Evolutionary conservation across 2,888 invertebrate genomes (phyloP).

Genomic region (Rhagonycha lutea): DNA sequence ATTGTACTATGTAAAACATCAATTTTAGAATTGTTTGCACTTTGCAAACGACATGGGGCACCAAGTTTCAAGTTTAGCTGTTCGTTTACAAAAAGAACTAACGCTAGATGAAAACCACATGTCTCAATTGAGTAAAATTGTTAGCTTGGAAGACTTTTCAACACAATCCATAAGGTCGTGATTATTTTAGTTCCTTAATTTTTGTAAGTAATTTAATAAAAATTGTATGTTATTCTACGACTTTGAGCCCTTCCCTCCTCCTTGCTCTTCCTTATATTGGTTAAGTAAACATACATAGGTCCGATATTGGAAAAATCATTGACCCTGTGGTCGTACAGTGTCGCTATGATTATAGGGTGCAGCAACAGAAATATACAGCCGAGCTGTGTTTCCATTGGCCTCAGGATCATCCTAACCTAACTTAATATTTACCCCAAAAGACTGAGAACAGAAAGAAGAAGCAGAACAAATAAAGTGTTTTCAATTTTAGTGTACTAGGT

Average conservation of each 20-base stretch:
- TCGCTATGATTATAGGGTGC: too few relatives aligned
- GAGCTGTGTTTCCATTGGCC: too few relatives aligned
- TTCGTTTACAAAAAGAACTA: conserved; percentile 48
- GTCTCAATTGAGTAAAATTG: conserved; percentile 56
- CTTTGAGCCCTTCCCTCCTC: neutral
- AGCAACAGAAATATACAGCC: too few relatives aligned
- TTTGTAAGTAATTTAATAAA: neutral
- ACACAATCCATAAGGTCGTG: neutral
- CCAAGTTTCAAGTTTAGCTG: conserved; percentile 52
- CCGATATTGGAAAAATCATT: too few relatives aligned
- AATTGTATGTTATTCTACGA: neutral
- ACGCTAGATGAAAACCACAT: conserved; percentile 58
- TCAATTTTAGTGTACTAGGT: too few relatives aligned
- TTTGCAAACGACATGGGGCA: conserved; percentile 64
- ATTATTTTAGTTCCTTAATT: neutral
- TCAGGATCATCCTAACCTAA: too few relatives aligned
- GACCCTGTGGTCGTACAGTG: too few relatives aligned
- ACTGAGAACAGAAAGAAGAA: too few relatives aligned
- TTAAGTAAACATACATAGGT: too few relatives aligned
- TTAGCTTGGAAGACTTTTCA: conserved; percentile 51
- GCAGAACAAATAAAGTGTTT: too few relatives aligned
- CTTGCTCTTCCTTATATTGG: too few relatives aligned
- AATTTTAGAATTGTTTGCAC: conserved; percentile 58
- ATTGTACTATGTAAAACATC: neutral
- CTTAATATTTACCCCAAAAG: too few relatives aligned